Evolutionary conservation across 2,113 vertebrate species (phyloP).

Genomic region (Cyanoliseus patagonus): DNA sequence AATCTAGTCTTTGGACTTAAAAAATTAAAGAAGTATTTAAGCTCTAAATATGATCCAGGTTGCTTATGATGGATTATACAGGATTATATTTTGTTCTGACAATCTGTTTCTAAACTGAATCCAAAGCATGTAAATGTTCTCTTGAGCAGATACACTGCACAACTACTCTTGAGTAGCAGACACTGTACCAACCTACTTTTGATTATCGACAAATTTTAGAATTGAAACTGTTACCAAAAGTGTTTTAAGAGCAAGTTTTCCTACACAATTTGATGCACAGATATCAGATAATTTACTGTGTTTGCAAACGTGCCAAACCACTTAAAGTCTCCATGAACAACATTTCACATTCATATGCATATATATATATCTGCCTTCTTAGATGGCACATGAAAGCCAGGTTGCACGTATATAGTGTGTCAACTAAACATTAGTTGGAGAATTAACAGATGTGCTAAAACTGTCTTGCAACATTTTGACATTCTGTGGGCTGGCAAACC

Average conservation of each 20-base stretch:
- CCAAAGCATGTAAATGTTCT: background rate
- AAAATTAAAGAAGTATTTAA: background rate
- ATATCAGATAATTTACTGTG: background rate
- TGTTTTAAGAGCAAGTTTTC: background rate
- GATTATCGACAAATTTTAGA: background rate
- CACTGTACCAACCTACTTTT: background rate
- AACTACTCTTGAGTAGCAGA: background rate
- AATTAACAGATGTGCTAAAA: background rate
- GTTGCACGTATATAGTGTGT: accelerated
- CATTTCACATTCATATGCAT: background rate
- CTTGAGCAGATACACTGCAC: accelerated
- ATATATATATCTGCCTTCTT: background rate
- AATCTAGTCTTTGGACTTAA: background rate
- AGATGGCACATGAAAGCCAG: accelerated
- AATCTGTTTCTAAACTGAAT: background rate
- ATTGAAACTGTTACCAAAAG: background rate
- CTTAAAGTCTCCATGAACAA: background rate
- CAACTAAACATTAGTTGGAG: background rate
- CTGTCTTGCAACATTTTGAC: background rate
- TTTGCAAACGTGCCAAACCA: background rate
- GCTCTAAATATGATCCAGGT: background rate
- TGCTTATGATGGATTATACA: background rate
- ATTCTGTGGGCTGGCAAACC: background rate
- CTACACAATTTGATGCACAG: background rate
- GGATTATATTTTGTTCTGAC: background rate